Conservation (phyloP, 1,140 invertebrate species). For the Fragariocoptes setiger region DNA sequence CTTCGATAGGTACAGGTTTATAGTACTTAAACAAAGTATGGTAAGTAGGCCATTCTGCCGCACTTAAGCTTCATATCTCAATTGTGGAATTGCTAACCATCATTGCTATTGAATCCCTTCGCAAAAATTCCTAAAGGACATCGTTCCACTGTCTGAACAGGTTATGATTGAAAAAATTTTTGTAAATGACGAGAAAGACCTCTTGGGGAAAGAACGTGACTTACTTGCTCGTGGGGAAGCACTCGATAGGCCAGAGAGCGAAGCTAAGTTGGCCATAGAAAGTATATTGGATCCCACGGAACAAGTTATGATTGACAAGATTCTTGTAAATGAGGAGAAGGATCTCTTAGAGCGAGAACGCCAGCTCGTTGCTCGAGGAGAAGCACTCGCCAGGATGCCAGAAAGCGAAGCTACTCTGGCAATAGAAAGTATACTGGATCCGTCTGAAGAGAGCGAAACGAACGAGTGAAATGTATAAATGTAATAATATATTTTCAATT, state of each 20-base stretch:
- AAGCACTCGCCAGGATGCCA: too few relatives aligned
- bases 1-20: slow-evolving; percentile 39
- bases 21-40: slow-evolving; percentile 50
- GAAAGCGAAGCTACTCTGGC: too few relatives aligned
- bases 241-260: slow-evolving; percentile 4
- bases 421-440: too few relatives aligned
- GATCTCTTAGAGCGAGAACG: too few relatives aligned
- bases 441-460: too few relatives aligned
- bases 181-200: slow-evolving; percentile 28
- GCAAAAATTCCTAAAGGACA: slow-evolving; percentile 19
- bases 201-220: slow-evolving; percentile 22
- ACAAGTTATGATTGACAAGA: too few relatives aligned
- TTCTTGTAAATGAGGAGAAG: too few relatives aligned
- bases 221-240: slow-evolving; percentile 14
- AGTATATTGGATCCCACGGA: slow-evolving; percentile 6
- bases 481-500: too few relatives aligned
- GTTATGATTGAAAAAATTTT: slow-evolving; percentile 37
- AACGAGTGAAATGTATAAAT: too few relatives aligned
- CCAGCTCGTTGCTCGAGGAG: too few relatives aligned
- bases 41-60: slow-evolving; percentile 20
- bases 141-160: slow-evolving; percentile 30
- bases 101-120: neutral
- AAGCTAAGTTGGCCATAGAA: slow-evolving; percentile 8
- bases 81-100: neutral
- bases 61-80: neutral